Conservation (phyloP, 1,140 invertebrate genomes). For the Alviniconcha marisindica region DNA sequence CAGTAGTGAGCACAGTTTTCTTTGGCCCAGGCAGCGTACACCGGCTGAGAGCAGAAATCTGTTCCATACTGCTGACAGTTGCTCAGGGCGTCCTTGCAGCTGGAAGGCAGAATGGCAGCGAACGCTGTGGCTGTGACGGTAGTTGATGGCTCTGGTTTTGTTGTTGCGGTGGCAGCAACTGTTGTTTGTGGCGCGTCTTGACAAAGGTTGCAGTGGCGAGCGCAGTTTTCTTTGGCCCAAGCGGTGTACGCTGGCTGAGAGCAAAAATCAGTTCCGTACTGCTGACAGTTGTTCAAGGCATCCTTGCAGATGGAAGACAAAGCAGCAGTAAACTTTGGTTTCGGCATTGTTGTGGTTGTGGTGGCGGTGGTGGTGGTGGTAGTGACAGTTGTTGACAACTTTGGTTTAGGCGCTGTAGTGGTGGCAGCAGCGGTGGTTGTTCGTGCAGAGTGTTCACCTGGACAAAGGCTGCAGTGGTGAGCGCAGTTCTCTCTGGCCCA, state of each 20-base stretch:
- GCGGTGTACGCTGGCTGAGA: neutral
- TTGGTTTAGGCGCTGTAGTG: neutral
- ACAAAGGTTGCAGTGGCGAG: constrained; percentile 16
- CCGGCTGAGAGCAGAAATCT: neutral
- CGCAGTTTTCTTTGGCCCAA: constrained; percentile 33
- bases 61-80: constrained; percentile 36
- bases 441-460: no score
- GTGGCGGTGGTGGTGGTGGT: neutral
- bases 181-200: neutral
- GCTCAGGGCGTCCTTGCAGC: constrained; percentile 25
- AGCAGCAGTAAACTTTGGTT: no score
- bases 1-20: constrained; percentile 36
- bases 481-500: constrained; percentile 41
- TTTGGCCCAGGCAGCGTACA: constrained; percentile 36
- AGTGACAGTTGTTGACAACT: constrained; percentile 9
- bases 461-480: constrained; percentile 10
- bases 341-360: neutral
- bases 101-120: no score
- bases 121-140: no score
- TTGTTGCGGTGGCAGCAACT: neutral
- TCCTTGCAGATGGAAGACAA: neutral
- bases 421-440: neutral
- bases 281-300: neutral
- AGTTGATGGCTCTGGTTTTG: neutral
- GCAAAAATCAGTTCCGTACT: neutral